These are phyloP conservation scores for Drosophila gunungcola DNA, from an alignment of 1,140 invertebrate genomes.

Conservation along the genomic window DNA sequence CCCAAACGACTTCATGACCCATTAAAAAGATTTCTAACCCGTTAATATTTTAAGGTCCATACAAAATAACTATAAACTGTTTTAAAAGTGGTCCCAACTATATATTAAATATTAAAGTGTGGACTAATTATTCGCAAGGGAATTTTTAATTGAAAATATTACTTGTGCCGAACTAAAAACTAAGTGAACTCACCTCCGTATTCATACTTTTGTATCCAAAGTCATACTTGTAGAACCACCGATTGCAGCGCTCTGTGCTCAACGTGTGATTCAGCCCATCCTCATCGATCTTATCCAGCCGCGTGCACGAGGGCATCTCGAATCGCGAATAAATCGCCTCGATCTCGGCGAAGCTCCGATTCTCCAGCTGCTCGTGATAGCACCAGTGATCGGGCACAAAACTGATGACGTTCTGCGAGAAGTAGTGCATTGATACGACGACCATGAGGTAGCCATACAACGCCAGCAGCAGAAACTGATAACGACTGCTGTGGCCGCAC, in stretches of 20 bases:
- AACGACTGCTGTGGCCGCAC: slow-evolving; percentile 87
- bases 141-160: no score
- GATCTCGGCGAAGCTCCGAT: slow-evolving; percentile 58
- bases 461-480: slow-evolving; percentile 86
- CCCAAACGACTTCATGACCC: no score
- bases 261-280: slow-evolving; percentile 39
- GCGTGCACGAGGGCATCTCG: slow-evolving; percentile 64
- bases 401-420: slow-evolving; percentile 86
- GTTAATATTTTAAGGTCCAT: no score
- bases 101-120: no score
- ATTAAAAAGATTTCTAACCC: no score
- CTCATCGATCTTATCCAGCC: slow-evolving; percentile 30
- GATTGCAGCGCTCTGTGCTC: slow-evolving; percentile 69
- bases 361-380: slow-evolving; percentile 69
- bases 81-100: no score
- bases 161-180: no score
- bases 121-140: no score
- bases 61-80: no score
- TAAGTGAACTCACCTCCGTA: slow-evolving; percentile 84
- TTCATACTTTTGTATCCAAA: slow-evolving; percentile 86
- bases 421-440: slow-evolving; percentile 86
- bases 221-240: slow-evolving; percentile 85
- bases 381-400: slow-evolving; percentile 85
- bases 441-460: slow-evolving; percentile 68
- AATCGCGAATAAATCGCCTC: slow-evolving; percentile 52